Conservation (phyloP, 1,140 invertebrate species). For the Habropoda laboriosa region DNA sequence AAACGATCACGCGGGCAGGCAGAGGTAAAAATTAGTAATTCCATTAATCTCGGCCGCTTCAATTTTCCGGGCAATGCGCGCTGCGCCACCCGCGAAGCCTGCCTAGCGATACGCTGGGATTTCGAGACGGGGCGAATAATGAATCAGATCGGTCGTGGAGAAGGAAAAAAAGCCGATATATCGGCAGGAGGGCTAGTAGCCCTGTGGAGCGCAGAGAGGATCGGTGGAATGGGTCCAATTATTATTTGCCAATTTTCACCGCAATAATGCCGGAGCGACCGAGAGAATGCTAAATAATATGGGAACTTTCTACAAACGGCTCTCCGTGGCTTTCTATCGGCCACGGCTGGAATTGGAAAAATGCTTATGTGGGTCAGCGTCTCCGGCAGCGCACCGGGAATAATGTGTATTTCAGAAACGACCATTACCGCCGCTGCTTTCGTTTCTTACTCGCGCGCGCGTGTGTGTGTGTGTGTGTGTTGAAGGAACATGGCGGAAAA, state of each 20-base stretch:
- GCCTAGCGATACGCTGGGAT: not conserved
- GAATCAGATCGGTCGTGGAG: not conserved
- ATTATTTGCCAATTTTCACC: slow-evolving; percentile 77
- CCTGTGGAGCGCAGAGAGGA: too few relatives aligned
- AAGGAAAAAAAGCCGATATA: not conserved
- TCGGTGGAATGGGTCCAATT: slow-evolving; percentile 67
- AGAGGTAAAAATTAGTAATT: slow-evolving; percentile 38
- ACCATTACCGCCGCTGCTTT: slow-evolving; percentile 59
- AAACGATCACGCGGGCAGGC: not conserved
- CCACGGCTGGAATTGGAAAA: slow-evolving; percentile 75
- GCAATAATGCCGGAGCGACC: slow-evolving; percentile 66
- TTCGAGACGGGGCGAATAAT: not conserved
- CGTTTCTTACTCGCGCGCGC: slow-evolving; percentile 60
- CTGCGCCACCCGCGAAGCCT: not conserved
- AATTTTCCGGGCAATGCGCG: slow-evolving; percentile 23
- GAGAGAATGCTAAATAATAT: slow-evolving; percentile 77
- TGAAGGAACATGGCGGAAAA: slow-evolving; percentile 8
- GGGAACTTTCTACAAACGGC: slow-evolving; percentile 78
- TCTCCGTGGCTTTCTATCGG: slow-evolving; percentile 76
- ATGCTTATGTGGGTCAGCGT: slow-evolving; percentile 76
- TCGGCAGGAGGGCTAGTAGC: not conserved
- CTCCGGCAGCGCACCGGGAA: slow-evolving; percentile 55
- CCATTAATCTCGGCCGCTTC: slow-evolving; percentile 36
- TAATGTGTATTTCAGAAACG: slow-evolving; percentile 75
- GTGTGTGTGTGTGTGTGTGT: not conserved